Base-by-base conservation (phyloP, 1,140 invertebrate species). In the Battus philenor region DNA sequence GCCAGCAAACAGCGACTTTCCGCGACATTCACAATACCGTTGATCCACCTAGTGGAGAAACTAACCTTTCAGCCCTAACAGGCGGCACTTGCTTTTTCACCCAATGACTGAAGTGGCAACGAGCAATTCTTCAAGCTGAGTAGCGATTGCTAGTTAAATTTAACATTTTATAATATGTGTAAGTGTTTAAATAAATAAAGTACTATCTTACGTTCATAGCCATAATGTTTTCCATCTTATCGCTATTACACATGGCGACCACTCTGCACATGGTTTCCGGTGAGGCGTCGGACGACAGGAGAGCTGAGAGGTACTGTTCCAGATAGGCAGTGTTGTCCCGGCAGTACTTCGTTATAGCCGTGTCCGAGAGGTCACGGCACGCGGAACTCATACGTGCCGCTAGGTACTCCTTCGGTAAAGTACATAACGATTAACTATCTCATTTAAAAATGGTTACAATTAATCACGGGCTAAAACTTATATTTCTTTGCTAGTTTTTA, bases 191-290 rank as follows among this genome's bases (percentile, higher is more conserved):
- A n/a, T n/a, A n/a, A n/a, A n/a, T n/a, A n/a, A n/a, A n/a, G n/a
- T n/a, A n/a, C n/a, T n/a, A n/a, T n/a, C 60, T 61, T 13, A 67
- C 60, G 48, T 66, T 72, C 36, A 68, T 44, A 27, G 50, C 20
- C 2, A 70, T 3, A 10, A 68, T 15, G 8, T 54, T 59, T 17
- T 80, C 65, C 0, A 84, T 8, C 36, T 84, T 80, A 4, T 47
- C 46, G 34, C 73, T 84, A 36, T 76, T 72, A 44, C 80, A 84
- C 68, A 84, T 79, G 33, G 67, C 67, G 16, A 84, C 56, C 24
- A 80, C 45, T 1, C 32, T 38, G 46, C 80, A 84, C 71, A 84
- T 76, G 12, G 68, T 76, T 29, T 78, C 69, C 0, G 76, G 45
- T 0, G 60, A 49, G 4, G 68, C 59, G 0, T 72, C 44, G 0